phyloP scores from a whole-genome alignment of 1,140 invertebrate species.

The Leptopilina clavipes region DNA sequence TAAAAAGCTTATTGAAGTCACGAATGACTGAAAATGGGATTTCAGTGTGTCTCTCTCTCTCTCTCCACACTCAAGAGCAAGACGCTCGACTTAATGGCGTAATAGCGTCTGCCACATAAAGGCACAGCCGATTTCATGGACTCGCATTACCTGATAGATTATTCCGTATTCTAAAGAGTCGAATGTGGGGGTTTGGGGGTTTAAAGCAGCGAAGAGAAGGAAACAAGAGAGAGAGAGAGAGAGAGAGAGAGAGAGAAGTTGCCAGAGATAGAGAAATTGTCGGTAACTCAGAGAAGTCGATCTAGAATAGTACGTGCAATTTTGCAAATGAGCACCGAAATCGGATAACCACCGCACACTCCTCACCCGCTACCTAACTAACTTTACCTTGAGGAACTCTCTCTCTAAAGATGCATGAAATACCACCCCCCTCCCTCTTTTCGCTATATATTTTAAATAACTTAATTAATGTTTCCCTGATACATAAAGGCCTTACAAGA shows the following conservation, averaged over 20 bases:
- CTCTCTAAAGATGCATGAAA: neutral
- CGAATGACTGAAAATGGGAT: conserved; percentile 22
- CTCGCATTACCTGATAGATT: conserved; percentile 50
- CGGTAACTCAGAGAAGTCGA: conserved; percentile 41
- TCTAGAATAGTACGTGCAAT: conserved; percentile 51
- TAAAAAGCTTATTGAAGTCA: neutral
- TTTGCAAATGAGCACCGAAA: conserved; percentile 54
- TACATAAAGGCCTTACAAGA: conserved; percentile 23
- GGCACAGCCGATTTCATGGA: conserved; percentile 13
- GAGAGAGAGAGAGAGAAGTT: neutral
- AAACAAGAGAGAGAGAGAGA: conserved; percentile 2
- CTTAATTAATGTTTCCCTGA: conserved; percentile 35
- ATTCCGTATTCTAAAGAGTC: conserved; percentile 47
- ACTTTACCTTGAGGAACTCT: conserved; percentile 13
- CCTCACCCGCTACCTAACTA: neutral
- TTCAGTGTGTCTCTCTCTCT: conserved; percentile 3
- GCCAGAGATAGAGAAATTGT: conserved; percentile 33
- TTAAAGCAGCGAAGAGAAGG: neutral
- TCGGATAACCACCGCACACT: conserved; percentile 44
- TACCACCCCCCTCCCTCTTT: neutral
- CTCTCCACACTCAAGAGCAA: neutral
- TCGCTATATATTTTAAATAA: conserved; percentile 32
- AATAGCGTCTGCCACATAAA: conserved; percentile 9
- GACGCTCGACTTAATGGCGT: neutral
- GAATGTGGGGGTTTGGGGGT: neutral